Percentiles rank a stretch among this genome's conserved stretches.
These are phyloP conservation scores for Pharmacophagus antenor DNA, from an alignment of 2,888 invertebrate species.

Conservation along the genomic window DNA sequence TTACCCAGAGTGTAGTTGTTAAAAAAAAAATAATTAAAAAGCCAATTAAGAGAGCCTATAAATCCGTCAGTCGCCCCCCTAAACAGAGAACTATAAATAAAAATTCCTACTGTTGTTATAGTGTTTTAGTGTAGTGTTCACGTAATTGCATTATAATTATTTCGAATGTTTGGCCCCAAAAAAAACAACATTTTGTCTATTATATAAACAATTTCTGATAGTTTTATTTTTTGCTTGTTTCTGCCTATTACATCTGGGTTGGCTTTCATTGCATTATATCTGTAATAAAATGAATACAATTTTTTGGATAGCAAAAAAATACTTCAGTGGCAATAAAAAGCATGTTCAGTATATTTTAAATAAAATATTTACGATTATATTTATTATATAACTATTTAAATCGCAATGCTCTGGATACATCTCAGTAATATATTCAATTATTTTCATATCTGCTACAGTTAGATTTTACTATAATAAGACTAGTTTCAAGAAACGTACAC, in stretches of 20 bases:
- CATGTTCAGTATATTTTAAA: background rate
- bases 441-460: too few species aligned
- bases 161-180: background rate
- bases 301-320: too few species aligned
- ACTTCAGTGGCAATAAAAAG: too few species aligned
- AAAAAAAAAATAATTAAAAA: conserved; percentile 79
- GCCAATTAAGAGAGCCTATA: conserved; percentile 73
- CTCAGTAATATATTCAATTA: background rate
- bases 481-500: background rate
- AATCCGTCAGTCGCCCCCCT: conserved; percentile 70
- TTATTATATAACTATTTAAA: background rate
- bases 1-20: conserved; percentile 66
- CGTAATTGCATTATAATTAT: conserved; percentile 15
- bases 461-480: too few species aligned
- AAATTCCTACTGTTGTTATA: conserved; percentile 55
- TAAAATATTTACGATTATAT: background rate
- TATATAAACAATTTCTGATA: background rate
- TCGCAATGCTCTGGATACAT: background rate
- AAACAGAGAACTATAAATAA: conserved; percentile 62
- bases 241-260: too few species aligned
- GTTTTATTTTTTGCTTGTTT: background rate
- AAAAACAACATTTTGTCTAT: background rate
- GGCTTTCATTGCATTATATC: too few species aligned
- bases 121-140: conserved; percentile 35
- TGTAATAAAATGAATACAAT: background rate